These are phyloP conservation scores for Pangasius larnaudii DNA, from an alignment of 2,797 vertebrate species.

Conservation along the genomic window DNA sequence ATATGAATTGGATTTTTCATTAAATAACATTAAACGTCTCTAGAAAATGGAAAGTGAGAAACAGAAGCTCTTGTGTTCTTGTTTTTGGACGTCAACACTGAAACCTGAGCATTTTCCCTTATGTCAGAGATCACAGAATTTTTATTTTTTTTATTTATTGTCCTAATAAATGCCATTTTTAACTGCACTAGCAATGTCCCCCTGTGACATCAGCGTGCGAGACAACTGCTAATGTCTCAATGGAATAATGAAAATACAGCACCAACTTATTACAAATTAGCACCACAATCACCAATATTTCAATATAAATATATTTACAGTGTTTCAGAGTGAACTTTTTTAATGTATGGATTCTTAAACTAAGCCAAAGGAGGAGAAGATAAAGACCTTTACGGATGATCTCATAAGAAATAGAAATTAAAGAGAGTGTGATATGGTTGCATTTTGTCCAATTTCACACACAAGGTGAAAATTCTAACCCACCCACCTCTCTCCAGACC, in stretches of 20 bases:
- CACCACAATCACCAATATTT: not conserved
- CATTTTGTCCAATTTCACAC: not conserved
- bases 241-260: not conserved
- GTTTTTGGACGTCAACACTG: not conserved
- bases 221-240: too few species aligned
- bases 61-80: not conserved
- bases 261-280: not conserved
- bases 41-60: not conserved
- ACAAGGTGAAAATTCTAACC: not conserved
- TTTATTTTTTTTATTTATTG: not conserved
- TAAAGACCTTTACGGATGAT: not conserved
- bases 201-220: not conserved
- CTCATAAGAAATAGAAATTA: not conserved
- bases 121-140: not conserved
- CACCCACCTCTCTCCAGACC: not conserved
- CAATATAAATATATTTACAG: too few species aligned
- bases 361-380: not conserved
- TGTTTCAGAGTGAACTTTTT: not conserved
- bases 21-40: not conserved
- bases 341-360: not conserved
- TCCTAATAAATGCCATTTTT: not conserved
- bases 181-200: not conserved
- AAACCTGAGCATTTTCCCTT: not conserved
- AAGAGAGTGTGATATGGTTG: not conserved
- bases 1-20: not conserved